Percentiles rank a stretch among this genome's conserved stretches.
Evolutionary conservation across 2,113 vertebrate genomes (phyloP).

Genomic region (Xiphophorus couchianus): DNA sequence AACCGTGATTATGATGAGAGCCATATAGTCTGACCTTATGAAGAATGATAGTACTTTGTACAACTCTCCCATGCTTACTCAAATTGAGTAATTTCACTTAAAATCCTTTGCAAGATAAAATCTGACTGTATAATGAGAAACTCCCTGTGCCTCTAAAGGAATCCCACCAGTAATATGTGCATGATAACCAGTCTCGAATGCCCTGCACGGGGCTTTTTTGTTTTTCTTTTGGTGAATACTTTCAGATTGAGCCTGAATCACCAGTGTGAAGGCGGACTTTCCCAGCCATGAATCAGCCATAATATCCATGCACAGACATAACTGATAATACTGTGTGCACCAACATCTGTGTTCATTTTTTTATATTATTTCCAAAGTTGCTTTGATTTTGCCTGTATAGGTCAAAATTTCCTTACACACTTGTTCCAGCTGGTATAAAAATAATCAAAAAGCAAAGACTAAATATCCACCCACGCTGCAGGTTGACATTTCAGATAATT

Average conservation of each 20-base stretch:
- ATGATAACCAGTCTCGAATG: background rate
- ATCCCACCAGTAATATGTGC: background rate
- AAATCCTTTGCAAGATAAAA: conserved; percentile 12
- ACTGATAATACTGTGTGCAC: background rate
- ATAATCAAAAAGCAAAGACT: background rate
- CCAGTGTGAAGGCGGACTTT: conserved; percentile 26
- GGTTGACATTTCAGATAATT: background rate
- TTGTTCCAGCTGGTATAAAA: background rate
- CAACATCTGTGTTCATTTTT: background rate
- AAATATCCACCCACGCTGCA: background rate
- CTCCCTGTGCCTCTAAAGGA: background rate
- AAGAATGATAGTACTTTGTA: conserved; percentile 15
- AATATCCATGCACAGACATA: conserved; percentile 1
- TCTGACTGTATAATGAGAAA: background rate
- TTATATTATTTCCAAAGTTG: background rate
- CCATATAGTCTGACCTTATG: conserved; percentile 34
- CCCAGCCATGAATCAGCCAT: conserved; percentile 42
- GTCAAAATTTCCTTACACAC: background rate
- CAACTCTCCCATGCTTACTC: conserved; percentile 2
- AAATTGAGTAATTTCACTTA: conserved; percentile 11
- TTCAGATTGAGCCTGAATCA: conserved; percentile 26
- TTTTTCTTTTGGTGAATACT: conserved; percentile 10
- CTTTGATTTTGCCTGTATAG: background rate
- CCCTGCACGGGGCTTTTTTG: background rate
- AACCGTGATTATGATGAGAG: conserved; percentile 34